Evolutionary conservation across 2,797 vertebrate genomes (phyloP).

Genomic region (Acropternis orthonyx): DNA sequence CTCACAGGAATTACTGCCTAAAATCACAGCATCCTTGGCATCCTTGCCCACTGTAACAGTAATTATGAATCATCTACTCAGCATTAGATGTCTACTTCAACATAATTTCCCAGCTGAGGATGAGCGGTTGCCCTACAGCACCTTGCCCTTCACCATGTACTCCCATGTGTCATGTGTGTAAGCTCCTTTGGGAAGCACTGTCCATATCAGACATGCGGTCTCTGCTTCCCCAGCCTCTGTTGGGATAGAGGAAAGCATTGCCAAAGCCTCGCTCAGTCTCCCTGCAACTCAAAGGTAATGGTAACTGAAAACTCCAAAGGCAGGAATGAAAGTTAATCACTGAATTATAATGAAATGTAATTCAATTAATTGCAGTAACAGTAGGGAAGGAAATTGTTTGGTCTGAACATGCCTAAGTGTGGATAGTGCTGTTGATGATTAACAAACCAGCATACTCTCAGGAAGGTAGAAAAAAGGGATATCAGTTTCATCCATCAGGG

Average conservation of each 20-base stretch:
- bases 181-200: not conserved
- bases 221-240: not conserved
- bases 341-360: conserved; percentile 21
- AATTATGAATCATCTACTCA: not conserved
- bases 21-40: not conserved
- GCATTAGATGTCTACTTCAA: not conserved
- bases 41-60: not conserved
- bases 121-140: not conserved
- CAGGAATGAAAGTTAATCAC: conserved; percentile 9
- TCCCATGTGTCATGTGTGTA: not conserved
- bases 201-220: fast-evolving
- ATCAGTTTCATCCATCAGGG: conserved; percentile 16
- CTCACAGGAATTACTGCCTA: not conserved
- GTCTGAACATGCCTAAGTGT: not conserved
- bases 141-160: not conserved
- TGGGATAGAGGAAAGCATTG: not conserved
- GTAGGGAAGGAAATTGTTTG: not conserved
- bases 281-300: not conserved
- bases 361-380: conserved; percentile 40
- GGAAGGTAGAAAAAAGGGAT: not conserved
- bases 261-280: not conserved
- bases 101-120: not conserved
- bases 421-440: not conserved
- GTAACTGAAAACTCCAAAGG: not conserved
- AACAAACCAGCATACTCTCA: not conserved